Evolutionary conservation across 2,113 vertebrate species (phyloP), one percentile per base, ranked within the genome.

Genomic region (Siphamia tubifer): DNA sequence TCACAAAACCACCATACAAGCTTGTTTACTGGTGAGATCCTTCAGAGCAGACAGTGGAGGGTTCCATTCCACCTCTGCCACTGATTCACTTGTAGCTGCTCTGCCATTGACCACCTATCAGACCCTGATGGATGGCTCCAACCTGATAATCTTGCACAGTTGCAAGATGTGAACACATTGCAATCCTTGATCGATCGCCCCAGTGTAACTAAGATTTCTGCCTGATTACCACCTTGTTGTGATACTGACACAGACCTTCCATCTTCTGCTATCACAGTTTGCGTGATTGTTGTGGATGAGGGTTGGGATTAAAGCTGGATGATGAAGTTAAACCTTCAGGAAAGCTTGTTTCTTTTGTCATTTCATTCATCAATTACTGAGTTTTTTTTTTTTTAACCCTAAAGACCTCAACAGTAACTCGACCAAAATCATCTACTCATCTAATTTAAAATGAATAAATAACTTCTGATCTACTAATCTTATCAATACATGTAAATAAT

Each of bases 141-240:
- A 56, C 52, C 60, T 36, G 75, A 61, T 47, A 51, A 82, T 79
- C 60, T 62, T 69, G 60, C 70, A 45, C 69, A 36, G 61, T 48
- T 64, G 68, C 52, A 43, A 30, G 63, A 67, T 55, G 78, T 51
- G 67, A 77, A 45, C 69, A 20, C 28, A 11, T 38, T 52, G 64
- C 53, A 69, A 27, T 65, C 61, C 51, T 32, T 9, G 45, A 84
- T 82, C 1, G 78, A 81, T 74, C 43, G 6, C 45, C 42, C 7
- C 39, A 27, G 52, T 28, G 70, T 36, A 30, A 60, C 60, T 20
- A 58, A 56, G 72, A 65, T 76, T 68, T 24, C 35, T 1, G 61
- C 19, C 43, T 64, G 73, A 80, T 85, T 66, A 57, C 71, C 75
- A 53, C 58, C 72, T 66, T 1, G 45, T 39, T 28, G 57, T 16